Percentiles rank a stretch among this genome's conserved stretches.
Conservation (phyloP, 1,140 invertebrate species). For the Heliconius melpomene region DNA sequence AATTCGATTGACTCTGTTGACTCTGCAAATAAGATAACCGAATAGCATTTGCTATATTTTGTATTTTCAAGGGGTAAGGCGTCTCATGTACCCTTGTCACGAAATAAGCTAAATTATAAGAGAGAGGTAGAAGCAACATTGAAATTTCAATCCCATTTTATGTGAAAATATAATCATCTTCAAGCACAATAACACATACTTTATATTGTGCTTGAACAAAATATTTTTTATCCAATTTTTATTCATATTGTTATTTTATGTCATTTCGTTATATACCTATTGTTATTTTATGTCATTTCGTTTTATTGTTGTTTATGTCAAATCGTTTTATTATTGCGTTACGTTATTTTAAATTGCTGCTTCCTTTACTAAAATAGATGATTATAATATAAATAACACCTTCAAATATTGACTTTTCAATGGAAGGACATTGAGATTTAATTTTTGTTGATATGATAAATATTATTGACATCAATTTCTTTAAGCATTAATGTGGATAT, state of each 20-base stretch:
- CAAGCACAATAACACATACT: constrained; percentile 24
- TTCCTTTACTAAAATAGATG: neutral
- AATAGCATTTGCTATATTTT: constrained; percentile 41
- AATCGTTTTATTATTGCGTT: neutral
- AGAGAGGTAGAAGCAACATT: constrained; percentile 37
- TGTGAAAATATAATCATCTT: constrained; percentile 30
- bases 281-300: neutral
- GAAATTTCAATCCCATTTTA: constrained; percentile 36
- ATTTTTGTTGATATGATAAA: neutral
- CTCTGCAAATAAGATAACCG: constrained; percentile 50
- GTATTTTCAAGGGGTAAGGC: constrained; percentile 36
- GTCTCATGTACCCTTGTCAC: constrained; percentile 44
- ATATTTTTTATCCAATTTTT: neutral
- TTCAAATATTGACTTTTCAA: neutral
- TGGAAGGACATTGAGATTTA: neutral
- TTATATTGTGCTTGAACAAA: neutral
- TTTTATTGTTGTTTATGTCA: neutral
- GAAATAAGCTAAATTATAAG: constrained; percentile 39
- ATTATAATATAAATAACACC: neutral
- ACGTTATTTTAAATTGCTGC: constrained; percentile 13
- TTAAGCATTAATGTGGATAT: neutral
- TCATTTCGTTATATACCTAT: neutral
- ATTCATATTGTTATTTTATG: neutral
- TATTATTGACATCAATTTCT: neutral
- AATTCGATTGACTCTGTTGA: constrained; percentile 43